These are phyloP conservation scores for Drosophila pseudoobscura DNA, from an alignment of 1,140 invertebrate genomes.

Conservation along the genomic window DNA sequence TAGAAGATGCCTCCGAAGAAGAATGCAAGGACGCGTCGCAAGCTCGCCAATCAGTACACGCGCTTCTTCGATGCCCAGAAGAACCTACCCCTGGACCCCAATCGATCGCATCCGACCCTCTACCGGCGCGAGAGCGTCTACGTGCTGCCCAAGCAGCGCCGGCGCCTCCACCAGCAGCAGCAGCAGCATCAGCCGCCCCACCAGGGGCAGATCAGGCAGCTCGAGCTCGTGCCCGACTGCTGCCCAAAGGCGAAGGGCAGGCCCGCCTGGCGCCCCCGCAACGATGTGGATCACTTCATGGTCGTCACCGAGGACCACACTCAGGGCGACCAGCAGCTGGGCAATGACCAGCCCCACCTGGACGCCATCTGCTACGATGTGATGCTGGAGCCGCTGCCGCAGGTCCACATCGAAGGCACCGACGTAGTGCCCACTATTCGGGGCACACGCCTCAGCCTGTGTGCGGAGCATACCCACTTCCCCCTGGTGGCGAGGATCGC, in stretches of 20 bases:
- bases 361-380: conserved; percentile 55
- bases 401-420: conserved; percentile 14
- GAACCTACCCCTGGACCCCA: not conserved
- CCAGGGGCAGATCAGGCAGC: not conserved
- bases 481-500: conserved; percentile 46
- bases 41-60: conserved; percentile 35
- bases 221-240: not conserved
- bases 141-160: conserved; percentile 14
- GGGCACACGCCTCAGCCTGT: conserved; percentile 53
- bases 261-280: conserved; percentile 19
- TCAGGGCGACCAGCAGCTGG: not conserved
- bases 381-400: conserved; percentile 14
- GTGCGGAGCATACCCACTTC: conserved; percentile 64
- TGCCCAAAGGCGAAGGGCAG: not conserved
- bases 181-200: not conserved
- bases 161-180: not conserved
- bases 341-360: conserved; percentile 8
- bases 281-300: conserved; percentile 25
- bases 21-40: conserved; percentile 24
- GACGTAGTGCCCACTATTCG: conserved; percentile 41
- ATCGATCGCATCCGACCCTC: not conserved
- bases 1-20: conserved; percentile 38
- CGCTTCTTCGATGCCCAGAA: conserved; percentile 46
- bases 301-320: conserved; percentile 37
- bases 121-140: conserved; percentile 45